Conservation (phyloP, 2,113 vertebrate genomes). For the Poeciliopsis prolifica region DNA sequence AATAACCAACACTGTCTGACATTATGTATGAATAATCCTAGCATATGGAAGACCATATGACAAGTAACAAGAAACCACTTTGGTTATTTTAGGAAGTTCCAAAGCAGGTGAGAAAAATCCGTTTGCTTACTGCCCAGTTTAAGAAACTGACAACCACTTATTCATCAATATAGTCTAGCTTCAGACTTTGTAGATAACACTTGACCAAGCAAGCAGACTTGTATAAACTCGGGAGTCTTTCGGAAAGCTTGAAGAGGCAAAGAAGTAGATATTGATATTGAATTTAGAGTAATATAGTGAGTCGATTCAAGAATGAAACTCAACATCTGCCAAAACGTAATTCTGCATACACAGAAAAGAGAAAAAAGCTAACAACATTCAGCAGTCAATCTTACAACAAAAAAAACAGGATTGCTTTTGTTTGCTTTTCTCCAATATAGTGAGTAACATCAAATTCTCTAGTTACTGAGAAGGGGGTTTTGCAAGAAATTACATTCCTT, state of each 20-base stretch:
- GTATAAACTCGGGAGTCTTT: constrained; percentile 2
- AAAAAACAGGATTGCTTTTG: background rate
- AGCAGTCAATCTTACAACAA: background rate
- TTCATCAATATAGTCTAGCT: background rate
- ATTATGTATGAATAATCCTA: background rate
- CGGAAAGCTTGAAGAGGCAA: constrained; percentile 12
- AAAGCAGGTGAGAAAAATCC: background rate
- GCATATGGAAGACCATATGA: background rate
- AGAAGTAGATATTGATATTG: constrained; percentile 11
- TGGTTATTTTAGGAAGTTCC: background rate
- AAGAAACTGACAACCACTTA: background rate
- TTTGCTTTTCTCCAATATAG: background rate
- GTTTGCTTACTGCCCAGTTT: background rate
- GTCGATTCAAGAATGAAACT: constrained; percentile 7
- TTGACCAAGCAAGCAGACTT: background rate
- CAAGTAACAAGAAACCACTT: background rate
- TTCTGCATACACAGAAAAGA: background rate
- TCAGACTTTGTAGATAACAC: background rate
- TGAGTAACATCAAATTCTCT: constrained; percentile 4
- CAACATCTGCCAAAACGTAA: constrained; percentile 8
- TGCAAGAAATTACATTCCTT: constrained; percentile 9
- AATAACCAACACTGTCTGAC: background rate
- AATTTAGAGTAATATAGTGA: constrained; percentile 25
- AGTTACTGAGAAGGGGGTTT: constrained; percentile 3
- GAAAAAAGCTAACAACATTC: background rate